Percentiles rank a stretch among this genome's conserved stretches.
phyloP scores from a whole-genome alignment of 2,113 vertebrate genomes.

The Porphyrio hochstetteri region DNA sequence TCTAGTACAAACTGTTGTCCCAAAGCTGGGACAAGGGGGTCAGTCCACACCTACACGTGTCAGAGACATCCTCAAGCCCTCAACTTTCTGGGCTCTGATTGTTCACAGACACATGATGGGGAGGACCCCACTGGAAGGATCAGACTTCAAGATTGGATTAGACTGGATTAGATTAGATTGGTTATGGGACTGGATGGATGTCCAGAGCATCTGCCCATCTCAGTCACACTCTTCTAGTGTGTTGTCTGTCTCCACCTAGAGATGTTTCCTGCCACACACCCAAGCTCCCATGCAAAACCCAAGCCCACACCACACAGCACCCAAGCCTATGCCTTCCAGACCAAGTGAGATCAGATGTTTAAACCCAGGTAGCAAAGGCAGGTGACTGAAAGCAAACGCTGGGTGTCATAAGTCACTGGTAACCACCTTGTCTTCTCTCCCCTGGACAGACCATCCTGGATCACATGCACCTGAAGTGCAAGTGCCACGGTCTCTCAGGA shows the following conservation, averaged over 20 bases:
- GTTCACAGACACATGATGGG: background rate
- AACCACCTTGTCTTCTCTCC: background rate
- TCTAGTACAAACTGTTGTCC: background rate
- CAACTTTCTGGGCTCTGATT: background rate
- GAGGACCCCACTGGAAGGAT: background rate
- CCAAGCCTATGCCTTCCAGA: background rate
- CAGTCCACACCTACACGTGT: background rate
- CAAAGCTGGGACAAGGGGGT: background rate
- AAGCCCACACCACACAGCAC: background rate
- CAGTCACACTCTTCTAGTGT: rapidly evolving
- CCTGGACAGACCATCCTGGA: constrained; percentile 91
- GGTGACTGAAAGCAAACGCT: rapidly evolving
- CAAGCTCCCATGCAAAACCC: background rate
- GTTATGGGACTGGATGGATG: background rate
- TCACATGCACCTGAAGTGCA: constrained; percentile 98
- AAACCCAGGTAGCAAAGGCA: background rate
- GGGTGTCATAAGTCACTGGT: background rate
- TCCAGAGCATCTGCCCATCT: background rate
- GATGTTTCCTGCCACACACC: background rate
- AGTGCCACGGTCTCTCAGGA: constrained; percentile 95
- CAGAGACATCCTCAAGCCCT: background rate
- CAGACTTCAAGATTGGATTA: background rate
- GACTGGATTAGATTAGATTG: background rate
- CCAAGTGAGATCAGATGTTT: background rate
- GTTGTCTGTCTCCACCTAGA: rapidly evolving